Conservation (phyloP, 2,888 invertebrate genomes). For the Furcula furcula region DNA sequence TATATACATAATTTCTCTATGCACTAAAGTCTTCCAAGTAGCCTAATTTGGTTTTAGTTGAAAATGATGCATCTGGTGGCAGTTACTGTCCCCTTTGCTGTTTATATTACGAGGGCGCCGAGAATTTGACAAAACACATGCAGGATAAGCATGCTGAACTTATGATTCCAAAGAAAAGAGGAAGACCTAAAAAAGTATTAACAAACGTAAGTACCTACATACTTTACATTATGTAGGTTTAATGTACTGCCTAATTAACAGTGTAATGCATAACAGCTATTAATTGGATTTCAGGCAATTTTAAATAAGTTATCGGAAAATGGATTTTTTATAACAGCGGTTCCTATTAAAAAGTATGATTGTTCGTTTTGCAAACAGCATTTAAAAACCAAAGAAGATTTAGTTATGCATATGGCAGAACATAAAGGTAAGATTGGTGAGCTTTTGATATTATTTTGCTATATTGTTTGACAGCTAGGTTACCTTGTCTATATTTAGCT, state of each 20-base stretch:
- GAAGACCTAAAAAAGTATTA: slow-evolving; percentile 62
- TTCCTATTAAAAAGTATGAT: slow-evolving; percentile 41
- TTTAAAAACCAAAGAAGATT: slow-evolving; percentile 57
- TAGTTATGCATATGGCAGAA: slow-evolving; percentile 46
- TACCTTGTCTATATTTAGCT: too few species aligned
- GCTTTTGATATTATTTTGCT: too few species aligned
- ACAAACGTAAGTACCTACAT: slow-evolving; percentile 61
- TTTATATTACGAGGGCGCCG: slow-evolving; percentile 50
- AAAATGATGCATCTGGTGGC: slow-evolving; percentile 46
- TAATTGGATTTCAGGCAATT: slow-evolving; percentile 51
- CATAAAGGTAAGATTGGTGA: slow-evolving; percentile 53
- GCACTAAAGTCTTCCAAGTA: too few species aligned
- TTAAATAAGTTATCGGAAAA: slow-evolving; percentile 62
- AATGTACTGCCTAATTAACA: too few species aligned
- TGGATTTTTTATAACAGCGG: slow-evolving; percentile 51
- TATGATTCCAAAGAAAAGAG: slow-evolving; percentile 72
- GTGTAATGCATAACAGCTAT: too few species aligned
- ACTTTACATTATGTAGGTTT: too few species aligned
- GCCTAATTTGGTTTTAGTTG: slow-evolving; percentile 46
- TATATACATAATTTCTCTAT: too few species aligned
- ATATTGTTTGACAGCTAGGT: too few species aligned
- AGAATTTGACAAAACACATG: slow-evolving; percentile 61
- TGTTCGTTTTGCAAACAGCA: slow-evolving; percentile 60
- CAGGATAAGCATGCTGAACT: slow-evolving; percentile 60
- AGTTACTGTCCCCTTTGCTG: slow-evolving; percentile 65